These are phyloP conservation scores for Danio kyathit DNA, from an alignment of 2,797 vertebrate species.

Conservation along the genomic window DNA sequence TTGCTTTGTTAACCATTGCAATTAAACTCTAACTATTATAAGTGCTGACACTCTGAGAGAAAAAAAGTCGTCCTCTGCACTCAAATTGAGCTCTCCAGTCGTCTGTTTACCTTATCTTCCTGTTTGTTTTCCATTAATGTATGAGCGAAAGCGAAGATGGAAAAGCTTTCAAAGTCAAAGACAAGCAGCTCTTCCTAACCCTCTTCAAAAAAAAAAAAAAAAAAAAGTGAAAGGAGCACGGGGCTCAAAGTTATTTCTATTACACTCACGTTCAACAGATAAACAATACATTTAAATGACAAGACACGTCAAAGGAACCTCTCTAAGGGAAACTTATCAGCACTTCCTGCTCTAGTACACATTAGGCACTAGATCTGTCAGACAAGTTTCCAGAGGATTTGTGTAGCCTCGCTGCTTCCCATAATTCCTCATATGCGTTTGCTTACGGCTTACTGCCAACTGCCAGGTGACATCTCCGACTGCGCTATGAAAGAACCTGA, in stretches of 20 bases:
- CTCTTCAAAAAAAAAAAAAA: conserved; percentile 62
- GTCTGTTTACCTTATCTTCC: conserved; percentile 8
- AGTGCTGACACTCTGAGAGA: background rate
- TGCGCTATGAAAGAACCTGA: conserved; percentile 31
- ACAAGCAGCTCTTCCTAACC: conserved; percentile 70
- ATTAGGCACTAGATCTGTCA: conserved; percentile 63
- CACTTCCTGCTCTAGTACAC: conserved; percentile 64
- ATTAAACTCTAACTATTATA: no score
- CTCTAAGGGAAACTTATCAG: conserved; percentile 72
- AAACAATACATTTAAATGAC: conserved; percentile 79
- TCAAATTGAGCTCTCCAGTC: background rate
- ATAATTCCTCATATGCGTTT: conserved; percentile 66
- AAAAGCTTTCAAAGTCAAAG: conserved; percentile 76
- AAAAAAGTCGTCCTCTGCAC: background rate
- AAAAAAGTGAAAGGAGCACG: conserved; percentile 66
- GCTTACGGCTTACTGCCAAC: conserved; percentile 38
- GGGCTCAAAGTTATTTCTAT: conserved; percentile 76
- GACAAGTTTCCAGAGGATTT: conserved; percentile 69
- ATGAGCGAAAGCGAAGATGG: conserved; percentile 58
- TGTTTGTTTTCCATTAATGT: conserved; percentile 14
- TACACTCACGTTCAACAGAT: conserved; percentile 75
- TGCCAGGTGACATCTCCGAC: conserved; percentile 32
- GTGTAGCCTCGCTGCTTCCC: conserved; percentile 70
- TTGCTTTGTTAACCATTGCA: no score
- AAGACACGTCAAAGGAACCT: conserved; percentile 70